These are phyloP conservation scores for Gerosis bhagava DNA, from an alignment of 2,888 invertebrate species.

Conservation along the genomic window DNA sequence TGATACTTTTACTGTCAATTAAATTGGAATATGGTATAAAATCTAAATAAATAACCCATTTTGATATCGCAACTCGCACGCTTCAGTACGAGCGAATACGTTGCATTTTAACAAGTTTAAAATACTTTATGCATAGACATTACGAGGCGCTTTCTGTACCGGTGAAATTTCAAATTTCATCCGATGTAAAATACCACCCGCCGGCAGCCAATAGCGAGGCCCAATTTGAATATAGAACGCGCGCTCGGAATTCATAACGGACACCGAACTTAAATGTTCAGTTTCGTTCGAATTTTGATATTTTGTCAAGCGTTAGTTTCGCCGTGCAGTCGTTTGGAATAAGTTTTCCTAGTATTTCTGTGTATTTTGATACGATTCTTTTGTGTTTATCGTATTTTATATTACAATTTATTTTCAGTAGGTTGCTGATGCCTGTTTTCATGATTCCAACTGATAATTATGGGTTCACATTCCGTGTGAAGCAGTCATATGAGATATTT, in stretches of 20 bases:
- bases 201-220: slow-evolving; percentile 43
- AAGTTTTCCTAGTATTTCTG: slow-evolving; percentile 6
- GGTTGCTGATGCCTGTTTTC: no score
- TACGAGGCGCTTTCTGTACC: slow-evolving; percentile 62
- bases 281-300: slow-evolving; percentile 36
- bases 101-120: slow-evolving; percentile 80
- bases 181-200: slow-evolving; percentile 55
- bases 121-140: slow-evolving; percentile 81
- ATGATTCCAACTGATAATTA: no score
- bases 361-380: no score
- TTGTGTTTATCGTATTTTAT: no score
- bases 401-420: no score
- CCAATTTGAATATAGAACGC: slow-evolving; percentile 81
- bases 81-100: slow-evolving; percentile 51
- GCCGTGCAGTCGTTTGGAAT: slow-evolving; percentile 16
- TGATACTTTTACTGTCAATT: neutral
- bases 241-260: slow-evolving; percentile 75
- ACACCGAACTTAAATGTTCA: slow-evolving; percentile 67
- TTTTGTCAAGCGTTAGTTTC: slow-evolving; percentile 16
- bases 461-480: no score
- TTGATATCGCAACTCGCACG: slow-evolving; percentile 49
- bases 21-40: slow-evolving; percentile 29
- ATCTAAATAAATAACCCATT: slow-evolving; percentile 60
- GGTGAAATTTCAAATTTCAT: slow-evolving; percentile 47
- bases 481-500: no score